phyloP scores from a whole-genome alignment of 2,797 vertebrate species.

The Crenuchus spilurus region DNA sequence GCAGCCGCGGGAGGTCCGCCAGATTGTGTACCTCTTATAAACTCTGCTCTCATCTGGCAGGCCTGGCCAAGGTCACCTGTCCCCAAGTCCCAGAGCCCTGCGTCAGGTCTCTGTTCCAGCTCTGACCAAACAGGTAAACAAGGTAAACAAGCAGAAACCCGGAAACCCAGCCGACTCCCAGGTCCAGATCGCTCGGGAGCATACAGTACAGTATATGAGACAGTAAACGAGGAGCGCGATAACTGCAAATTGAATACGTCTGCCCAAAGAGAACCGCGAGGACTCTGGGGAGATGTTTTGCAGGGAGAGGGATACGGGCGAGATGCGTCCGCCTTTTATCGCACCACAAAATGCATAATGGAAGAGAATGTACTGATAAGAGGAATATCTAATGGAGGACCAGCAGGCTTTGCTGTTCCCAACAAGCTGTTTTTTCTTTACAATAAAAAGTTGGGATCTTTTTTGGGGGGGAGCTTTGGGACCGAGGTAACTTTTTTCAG shows the following conservation, averaged over 20 bases:
- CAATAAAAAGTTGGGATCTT: constrained; percentile 6
- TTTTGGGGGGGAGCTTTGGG: constrained; percentile 4
- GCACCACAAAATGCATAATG: constrained; percentile 68
- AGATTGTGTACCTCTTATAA: constrained; percentile 62
- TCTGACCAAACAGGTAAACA: constrained; percentile 79
- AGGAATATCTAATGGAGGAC: constrained; percentile 59
- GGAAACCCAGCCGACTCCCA: constrained; percentile 7
- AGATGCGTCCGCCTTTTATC: constrained; percentile 73
- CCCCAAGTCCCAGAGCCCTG: constrained; percentile 42
- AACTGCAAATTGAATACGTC: constrained; percentile 82
- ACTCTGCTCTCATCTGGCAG: constrained; percentile 50
- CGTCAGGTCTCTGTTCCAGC: constrained; percentile 57
- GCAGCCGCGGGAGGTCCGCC: constrained; percentile 69
- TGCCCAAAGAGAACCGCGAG: constrained; percentile 74
- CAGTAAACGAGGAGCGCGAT: constrained; percentile 40
- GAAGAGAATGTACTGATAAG: constrained; percentile 70
- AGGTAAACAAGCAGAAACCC: constrained; percentile 70
- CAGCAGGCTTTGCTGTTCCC: constrained; percentile 51
- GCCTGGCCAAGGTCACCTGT: constrained; percentile 54
- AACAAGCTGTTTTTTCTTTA: constrained; percentile 38
- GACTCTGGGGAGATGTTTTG: constrained; percentile 71
- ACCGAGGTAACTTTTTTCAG: constrained; percentile 14
- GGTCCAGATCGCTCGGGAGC: constrained; percentile 22
- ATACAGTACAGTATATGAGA: constrained; percentile 39
- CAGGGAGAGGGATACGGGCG: constrained; percentile 64